Base-by-base conservation (phyloP, 30 jellyfish, hydroid and myxozoan species). In the Hydractinia symbiolongicarpus region DNA sequence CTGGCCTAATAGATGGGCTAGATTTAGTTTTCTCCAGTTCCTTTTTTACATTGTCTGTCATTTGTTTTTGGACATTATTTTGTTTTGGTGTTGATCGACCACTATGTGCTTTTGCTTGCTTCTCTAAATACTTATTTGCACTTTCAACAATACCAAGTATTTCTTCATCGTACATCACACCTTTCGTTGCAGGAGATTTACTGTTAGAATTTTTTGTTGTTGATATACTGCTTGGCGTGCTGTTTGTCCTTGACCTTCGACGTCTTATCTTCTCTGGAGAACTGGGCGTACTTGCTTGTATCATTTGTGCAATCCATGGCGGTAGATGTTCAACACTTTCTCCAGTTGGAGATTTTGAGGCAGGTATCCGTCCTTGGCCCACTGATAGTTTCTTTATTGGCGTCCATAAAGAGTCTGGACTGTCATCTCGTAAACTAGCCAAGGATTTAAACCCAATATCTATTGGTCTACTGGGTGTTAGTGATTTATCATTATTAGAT, bases 261-360 rank as follows among this genome's bases (percentile, higher is more conserved):
- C 11, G 4, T 40, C 74, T 83, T 4, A 95, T 81, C 53, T 87
- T 85, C 7, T 90, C 84, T 4, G 94, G 95, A 62, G 95, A 80
- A 7, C 60, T 53, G 30, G 87, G 89, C 13, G 86, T 69, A 83
- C 97, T 90, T 19, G 97, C 97, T 4, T 72, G 55, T 5, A 90
- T 19, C 70, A 86, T 90, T 61, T 90, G 97, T 40, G 95, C 96
- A n/a, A 90, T 80, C 97, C 97, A 90, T 9, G 88, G 94, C 3
- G 97, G 96, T 77, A 90, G 77, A 4, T 79, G 64, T 20, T 79
- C 87, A 20, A 79, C 66, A 44, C 8, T 66, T 66, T 79, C 84
- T 7, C 87, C 87, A 19, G 87, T 79, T 8, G 87, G 87, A 19
- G 87, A 79, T n/a, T 61, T 77, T 9, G 66, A 53, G 4, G 51